Evolutionary conservation across 2,888 invertebrate genomes (phyloP).

Genomic region (Artemia sinica): DNA sequence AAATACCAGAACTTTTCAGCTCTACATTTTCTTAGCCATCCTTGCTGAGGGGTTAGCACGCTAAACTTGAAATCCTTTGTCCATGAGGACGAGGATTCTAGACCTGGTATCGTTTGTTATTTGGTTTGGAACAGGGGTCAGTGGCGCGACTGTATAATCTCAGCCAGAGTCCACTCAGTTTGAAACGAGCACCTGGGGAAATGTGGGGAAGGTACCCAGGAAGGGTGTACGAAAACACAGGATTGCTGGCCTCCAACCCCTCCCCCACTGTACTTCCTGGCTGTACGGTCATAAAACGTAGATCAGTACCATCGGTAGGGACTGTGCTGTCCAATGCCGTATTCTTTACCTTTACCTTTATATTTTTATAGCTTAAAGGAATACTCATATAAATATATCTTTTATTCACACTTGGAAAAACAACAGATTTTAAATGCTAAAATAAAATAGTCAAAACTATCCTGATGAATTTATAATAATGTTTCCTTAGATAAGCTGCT

Average conservation of each 20-base stretch:
- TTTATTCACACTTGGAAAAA: too few relatives aligned
- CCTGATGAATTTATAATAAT: too few relatives aligned
- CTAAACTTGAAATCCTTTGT: too few relatives aligned
- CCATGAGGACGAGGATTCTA: background rate
- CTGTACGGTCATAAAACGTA: background rate
- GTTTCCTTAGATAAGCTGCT: too few relatives aligned
- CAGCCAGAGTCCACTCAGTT: too few relatives aligned
- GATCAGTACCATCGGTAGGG: background rate
- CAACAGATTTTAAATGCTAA: too few relatives aligned
- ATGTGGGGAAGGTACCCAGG: background rate
- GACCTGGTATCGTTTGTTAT: background rate
- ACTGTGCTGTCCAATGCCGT: background rate
- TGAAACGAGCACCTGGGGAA: background rate
- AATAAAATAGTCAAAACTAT: too few relatives aligned
- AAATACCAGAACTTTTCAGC: too few relatives aligned
- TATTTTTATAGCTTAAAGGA: background rate
- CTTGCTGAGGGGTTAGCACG: too few relatives aligned
- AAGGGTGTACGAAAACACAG: background rate
- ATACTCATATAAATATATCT: too few relatives aligned
- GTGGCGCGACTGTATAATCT: background rate
- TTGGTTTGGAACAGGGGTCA: background rate
- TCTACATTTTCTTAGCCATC: too few relatives aligned
- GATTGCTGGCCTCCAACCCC: background rate
- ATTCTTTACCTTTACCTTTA: background rate
- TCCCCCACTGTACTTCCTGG: background rate